These are phyloP conservation scores for Aphrocallistes beatrix DNA, from an alignment of 37 sponge, comb jelly and placozoan species.

Conservation along the genomic window DNA sequence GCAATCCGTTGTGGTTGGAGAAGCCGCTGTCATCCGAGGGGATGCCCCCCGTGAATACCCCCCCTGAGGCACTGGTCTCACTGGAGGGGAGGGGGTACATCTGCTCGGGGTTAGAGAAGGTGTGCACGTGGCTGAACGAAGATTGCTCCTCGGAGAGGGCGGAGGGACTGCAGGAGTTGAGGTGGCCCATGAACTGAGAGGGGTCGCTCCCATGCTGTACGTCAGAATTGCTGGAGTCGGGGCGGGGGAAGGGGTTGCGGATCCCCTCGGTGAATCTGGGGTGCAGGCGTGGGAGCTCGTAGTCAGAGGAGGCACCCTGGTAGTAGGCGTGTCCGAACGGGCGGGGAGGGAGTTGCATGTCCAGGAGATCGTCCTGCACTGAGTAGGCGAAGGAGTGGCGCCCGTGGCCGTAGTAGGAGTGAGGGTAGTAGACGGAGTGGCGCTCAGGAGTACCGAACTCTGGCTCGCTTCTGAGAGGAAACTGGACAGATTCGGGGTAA, in stretches of 20 bases:
- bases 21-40: neutral
- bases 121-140: neutral
- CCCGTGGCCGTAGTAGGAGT: neutral
- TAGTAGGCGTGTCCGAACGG: neutral
- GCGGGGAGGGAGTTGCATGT: neutral
- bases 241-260: neutral
- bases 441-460: neutral
- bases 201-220: neutral
- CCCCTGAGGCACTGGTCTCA: neutral
- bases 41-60: neutral
- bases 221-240: neutral
- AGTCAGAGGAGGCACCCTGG: neutral
- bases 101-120: constrained; percentile 7
- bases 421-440: neutral
- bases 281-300: neutral
- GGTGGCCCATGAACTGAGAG: neutral
- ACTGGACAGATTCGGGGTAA: neutral
- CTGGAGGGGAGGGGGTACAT: neutral
- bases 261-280: too few relatives aligned
- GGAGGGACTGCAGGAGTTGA: neutral
- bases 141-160: neutral
- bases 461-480: neutral
- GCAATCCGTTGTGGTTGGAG: neutral
- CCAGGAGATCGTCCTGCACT: neutral
- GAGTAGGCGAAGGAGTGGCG: neutral